Conservation (phyloP, 2,888 invertebrate genomes). For the Plutella xylostella region DNA sequence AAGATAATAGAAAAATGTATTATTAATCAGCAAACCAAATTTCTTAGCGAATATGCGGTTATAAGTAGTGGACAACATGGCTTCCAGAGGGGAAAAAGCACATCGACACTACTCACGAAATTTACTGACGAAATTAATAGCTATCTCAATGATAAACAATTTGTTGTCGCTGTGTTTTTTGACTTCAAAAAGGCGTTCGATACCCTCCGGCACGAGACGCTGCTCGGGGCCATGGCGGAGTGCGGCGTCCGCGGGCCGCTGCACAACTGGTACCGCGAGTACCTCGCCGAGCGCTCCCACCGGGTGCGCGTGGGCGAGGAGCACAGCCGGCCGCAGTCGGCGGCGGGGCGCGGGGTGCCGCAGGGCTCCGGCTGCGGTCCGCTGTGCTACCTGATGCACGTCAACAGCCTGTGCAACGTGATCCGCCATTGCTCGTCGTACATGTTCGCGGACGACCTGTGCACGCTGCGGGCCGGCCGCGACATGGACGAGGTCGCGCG, state of each 20-base stretch:
- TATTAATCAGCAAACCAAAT: too few relatives aligned
- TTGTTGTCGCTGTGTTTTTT: too few relatives aligned
- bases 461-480: too few relatives aligned
- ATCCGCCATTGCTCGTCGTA: neutral
- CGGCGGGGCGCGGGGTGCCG: conserved; percentile 4
- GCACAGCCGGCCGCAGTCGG: neutral
- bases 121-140: too few relatives aligned
- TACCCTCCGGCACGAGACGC: too few relatives aligned
- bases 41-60: too few relatives aligned
- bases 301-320: neutral
- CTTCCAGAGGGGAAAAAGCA: neutral
- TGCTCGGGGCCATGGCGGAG: neutral
- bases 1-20: too few relatives aligned
- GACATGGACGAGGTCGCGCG: too few relatives aligned
- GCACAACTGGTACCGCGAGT: neutral
- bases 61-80: neutral
- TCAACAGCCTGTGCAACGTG: conserved; percentile 6
- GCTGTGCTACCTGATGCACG: conserved; percentile 7
- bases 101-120: neutral
- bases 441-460: too few relatives aligned
- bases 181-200: too few relatives aligned
- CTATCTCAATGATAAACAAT: neutral
- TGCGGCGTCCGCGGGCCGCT: neutral
- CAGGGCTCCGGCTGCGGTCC: conserved; percentile 9
- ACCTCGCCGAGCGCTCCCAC: neutral